phyloP scores from a whole-genome alignment of 2,797 vertebrate genomes.

The Balearica regulorum region DNA sequence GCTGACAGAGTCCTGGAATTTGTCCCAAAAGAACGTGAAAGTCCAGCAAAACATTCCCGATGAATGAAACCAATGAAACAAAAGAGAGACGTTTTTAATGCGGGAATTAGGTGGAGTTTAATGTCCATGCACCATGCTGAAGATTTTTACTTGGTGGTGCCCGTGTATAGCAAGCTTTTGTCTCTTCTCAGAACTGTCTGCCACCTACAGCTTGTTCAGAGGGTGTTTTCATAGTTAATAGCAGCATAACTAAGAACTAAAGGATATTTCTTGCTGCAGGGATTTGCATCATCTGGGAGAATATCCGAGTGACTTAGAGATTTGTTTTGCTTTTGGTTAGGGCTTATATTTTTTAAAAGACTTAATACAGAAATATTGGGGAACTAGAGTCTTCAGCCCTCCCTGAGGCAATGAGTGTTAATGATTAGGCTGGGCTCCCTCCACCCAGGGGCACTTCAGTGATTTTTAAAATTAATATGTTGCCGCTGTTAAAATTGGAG shows the following conservation, averaged over 20 bases:
- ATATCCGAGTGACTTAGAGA: neutral
- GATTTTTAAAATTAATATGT: conserved; percentile 40
- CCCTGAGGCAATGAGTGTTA: conserved; percentile 51
- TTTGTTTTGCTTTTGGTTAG: conserved; percentile 18
- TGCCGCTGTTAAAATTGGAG: neutral
- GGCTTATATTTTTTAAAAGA: conserved; percentile 32
- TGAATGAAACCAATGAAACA: conserved; percentile 14
- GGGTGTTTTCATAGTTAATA: conserved; percentile 32
- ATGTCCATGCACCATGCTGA: neutral
- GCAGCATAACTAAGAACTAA: conserved; percentile 32
- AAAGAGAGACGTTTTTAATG: neutral
- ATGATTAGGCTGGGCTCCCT: conserved; percentile 6
- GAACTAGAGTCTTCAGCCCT: conserved; percentile 45
- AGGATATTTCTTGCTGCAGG: conserved; percentile 17
- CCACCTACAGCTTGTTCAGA: conserved; percentile 43
- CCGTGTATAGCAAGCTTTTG: conserved; percentile 3
- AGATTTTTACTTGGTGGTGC: neutral
- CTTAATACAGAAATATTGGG: conserved; percentile 1
- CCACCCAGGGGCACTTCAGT: conserved; percentile 14
- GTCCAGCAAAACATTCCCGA: neutral
- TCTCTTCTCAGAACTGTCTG: conserved; percentile 22
- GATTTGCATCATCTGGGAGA: neutral
- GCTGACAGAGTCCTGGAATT: neutral
- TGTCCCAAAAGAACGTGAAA: conserved; percentile 1
- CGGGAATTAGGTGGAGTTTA: neutral